A percentile compares a stretch with the other conserved stretches of the same genome.
phyloP scores from a whole-genome alignment of 2,888 invertebrate species.

The Temnothorax unifasciatus region DNA sequence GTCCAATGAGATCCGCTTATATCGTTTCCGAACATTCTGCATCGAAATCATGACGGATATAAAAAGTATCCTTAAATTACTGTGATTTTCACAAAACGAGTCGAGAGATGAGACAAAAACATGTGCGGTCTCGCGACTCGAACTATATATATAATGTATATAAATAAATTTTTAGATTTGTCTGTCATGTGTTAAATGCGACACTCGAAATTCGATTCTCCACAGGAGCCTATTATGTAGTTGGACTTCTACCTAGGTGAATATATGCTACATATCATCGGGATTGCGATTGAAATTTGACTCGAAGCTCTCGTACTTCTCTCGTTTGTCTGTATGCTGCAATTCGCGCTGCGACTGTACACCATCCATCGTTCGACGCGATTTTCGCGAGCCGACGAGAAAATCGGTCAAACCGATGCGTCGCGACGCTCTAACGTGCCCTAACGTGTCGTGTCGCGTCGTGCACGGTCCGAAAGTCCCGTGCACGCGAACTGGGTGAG shows the following conservation, averaged over 20 bases:
- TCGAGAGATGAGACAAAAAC: background rate
- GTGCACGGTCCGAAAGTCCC: constrained; percentile 23
- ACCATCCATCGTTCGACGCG: background rate
- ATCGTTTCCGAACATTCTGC: background rate
- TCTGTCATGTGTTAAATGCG: background rate
- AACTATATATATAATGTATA: background rate
- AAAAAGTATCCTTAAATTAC: background rate
- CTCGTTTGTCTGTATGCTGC: background rate
- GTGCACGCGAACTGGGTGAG: constrained; percentile 42
- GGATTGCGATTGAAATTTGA: constrained; percentile 7
- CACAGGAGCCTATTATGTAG: background rate
- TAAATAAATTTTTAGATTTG: background rate
- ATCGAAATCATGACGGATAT: background rate
- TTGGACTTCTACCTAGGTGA: background rate
- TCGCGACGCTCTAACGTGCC: background rate
- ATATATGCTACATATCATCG: background rate
- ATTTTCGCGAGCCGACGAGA: background rate
- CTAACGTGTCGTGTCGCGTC: background rate
- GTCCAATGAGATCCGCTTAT: constrained; percentile 20
- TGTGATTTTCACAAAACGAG: background rate
- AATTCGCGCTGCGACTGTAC: background rate
- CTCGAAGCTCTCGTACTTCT: background rate
- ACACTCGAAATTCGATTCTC: constrained; percentile 1
- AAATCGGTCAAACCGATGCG: constrained; percentile 12
- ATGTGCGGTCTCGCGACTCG: background rate